Percentiles rank a stretch among this genome's conserved stretches.
Evolutionary conservation across 1,140 invertebrate genomes (phyloP).

Genomic region (Grapholita molesta): DNA sequence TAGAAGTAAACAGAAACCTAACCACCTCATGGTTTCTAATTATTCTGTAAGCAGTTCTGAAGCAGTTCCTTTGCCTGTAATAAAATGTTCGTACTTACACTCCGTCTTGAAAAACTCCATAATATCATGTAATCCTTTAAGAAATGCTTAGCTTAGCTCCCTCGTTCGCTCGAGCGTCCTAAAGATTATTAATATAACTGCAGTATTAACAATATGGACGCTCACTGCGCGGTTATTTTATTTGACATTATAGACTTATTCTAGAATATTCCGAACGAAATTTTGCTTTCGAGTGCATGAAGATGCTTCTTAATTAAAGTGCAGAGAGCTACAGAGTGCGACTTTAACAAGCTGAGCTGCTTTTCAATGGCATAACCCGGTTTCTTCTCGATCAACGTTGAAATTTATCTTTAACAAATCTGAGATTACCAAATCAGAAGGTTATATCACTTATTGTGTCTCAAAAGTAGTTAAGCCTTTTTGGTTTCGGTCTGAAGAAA

Average conservation of each 20-base stretch:
- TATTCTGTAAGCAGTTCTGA: too few relatives aligned
- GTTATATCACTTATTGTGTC: background rate
- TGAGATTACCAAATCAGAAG: background rate
- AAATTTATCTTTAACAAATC: conserved; percentile 7
- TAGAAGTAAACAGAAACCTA: too few relatives aligned
- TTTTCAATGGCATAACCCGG: conserved; percentile 1
- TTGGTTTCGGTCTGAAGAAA: background rate
- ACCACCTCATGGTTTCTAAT: too few relatives aligned
- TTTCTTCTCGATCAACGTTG: conserved; percentile 1
- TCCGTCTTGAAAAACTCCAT: too few relatives aligned
- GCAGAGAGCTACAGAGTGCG: background rate
- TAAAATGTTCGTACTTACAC: too few relatives aligned
- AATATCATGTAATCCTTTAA: too few relatives aligned
- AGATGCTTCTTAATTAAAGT: conserved; percentile 1
- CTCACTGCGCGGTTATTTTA: too few relatives aligned
- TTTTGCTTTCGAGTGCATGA: conserved; percentile 1
- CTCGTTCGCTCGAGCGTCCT: too few relatives aligned
- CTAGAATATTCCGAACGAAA: background rate
- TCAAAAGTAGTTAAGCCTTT: background rate
- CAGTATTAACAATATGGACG: too few relatives aligned
- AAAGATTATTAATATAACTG: too few relatives aligned
- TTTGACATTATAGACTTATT: background rate
- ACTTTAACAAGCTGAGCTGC: conserved; percentile 3
- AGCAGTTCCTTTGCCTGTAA: too few relatives aligned
- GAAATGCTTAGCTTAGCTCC: too few relatives aligned